Base-by-base conservation (phyloP, 2,113 vertebrate genomes). In the Axis porcinus region DNA sequence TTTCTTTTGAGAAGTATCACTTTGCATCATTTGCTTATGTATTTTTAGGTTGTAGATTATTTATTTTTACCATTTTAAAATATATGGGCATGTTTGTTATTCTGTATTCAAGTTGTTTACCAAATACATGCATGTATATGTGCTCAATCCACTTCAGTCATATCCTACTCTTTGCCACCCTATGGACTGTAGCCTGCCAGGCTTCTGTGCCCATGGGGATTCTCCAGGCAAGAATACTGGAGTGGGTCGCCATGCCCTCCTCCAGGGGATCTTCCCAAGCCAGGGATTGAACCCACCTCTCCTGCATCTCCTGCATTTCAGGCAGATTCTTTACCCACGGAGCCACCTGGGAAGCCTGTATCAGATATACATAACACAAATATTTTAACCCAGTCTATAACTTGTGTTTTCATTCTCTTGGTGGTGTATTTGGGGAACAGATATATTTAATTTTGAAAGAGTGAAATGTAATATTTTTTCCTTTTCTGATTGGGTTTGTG, bases 111-210 rank as follows among this genome's bases (percentile, higher is more conserved):
- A 19, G 62, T 67, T 67, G 16, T n/a, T 67, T 67, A 67, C n/a
- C 7, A n/a, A 7, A 67, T 19, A 67, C 4, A 0, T 67, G 33
- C 62, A n/a, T 67, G 7, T 8, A n/a, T 67, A 67, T 0, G 1
- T 0, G 0, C 33, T 67, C 16, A n/a, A 15, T 67, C 33, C 33
- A n/a, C 1, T 67, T 67, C 62, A 9, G 7, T 67, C 62, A 19
- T n/a, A 19, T 67, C 62, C 33, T 67, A 67, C 33, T 67, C 62
- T 67, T 67, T 67, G 62, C 62, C 33, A n/a, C 16, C 2, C 62
- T 67, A 9, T 67, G 62, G 7, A 67, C 62, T 19, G 33, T 67
- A 67, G 33, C 16, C 62, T 67, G 33, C 62, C 62, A 67, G 62
- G 33, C 33, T n/a, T 64, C 64, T 19, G 64, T 36, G 64, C 19